Conservation (phyloP, 2,113 vertebrate species). For the Aspiorhynchus laticeps region DNA sequence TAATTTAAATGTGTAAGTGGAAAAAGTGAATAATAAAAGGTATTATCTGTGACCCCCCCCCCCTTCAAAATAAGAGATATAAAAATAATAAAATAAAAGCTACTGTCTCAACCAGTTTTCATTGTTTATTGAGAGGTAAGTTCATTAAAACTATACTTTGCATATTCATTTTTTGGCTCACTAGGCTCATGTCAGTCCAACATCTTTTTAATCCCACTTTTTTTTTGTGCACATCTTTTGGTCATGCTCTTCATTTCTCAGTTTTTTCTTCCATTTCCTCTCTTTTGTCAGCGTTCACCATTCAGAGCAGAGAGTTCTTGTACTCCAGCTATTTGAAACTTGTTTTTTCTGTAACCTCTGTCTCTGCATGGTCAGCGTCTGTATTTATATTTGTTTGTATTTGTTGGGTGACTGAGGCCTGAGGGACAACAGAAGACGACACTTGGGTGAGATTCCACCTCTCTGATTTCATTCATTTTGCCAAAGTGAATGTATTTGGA, state of each 20-base stretch:
- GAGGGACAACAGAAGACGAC: conserved; percentile 60
- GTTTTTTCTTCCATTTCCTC: background rate
- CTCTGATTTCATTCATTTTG: conserved; percentile 69
- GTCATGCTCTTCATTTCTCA: background rate
- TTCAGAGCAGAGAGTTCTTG: background rate
- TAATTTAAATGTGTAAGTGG: background rate
- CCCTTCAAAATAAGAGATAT: background rate
- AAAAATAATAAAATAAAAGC: background rate
- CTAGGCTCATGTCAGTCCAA: background rate
- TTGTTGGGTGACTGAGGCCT: conserved; percentile 52
- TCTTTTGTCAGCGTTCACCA: conserved; percentile 8
- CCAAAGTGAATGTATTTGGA: conserved; percentile 41
- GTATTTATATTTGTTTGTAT: conserved; percentile 40
- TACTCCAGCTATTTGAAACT: background rate
- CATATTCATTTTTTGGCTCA: background rate
- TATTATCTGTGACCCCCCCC: background rate
- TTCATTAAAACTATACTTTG: background rate
- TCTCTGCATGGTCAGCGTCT: conserved; percentile 41
- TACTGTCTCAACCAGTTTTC: background rate
- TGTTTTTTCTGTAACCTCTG: conserved; percentile 27
- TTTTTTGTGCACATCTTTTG: background rate
- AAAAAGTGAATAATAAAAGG: background rate
- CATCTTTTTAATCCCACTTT: background rate
- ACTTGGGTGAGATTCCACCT: conserved; percentile 70
- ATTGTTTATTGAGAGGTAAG: conserved; percentile 1